Evolutionary conservation across 2,797 vertebrate genomes (phyloP), one percentile per base, ranked within the genome.

Genomic region (Ctenopoma multispine): DNA sequence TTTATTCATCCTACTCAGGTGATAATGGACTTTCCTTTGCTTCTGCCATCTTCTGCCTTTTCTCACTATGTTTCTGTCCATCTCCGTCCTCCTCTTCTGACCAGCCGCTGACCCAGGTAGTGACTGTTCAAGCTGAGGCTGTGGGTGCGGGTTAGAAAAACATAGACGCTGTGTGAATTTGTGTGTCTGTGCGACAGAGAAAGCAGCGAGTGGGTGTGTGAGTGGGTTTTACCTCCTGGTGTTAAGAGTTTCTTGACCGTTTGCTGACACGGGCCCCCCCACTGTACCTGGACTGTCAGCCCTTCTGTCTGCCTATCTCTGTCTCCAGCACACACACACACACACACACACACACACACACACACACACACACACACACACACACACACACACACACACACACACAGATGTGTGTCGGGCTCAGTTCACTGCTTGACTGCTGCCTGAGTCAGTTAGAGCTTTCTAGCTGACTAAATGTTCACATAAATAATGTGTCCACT

Each of bases 161-260:
- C 38, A 14, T 49, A 60, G 63, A 48, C 6, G 0, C 49, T 31
- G 54, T 68, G 69, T 69, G 41, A 46, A 9, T 72, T 54, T 69
- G 47, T 63, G 55, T 67, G 58, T 72, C 58, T 20, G 49, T 31
- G 38, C 31, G 58, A 58, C 47, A 60, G 46, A 69, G 56, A 69
- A 67, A 57, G 36, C 51, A 57, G 50, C 68, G 58, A 61, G 75
- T 61, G 34, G 24, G 66, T 84, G 79, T 80, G 63, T 75, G 66
- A 86, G 83, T 84, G 81, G 49, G 71, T 82, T 81, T 77, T 82
- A 88, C 87, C 89, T 79, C 90, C 89, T 70, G 78, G 75, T 81
- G 85, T 85, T 90, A 79, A 89, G 89, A 90, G 84, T 88, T 87
- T 89, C 87, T 88, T 91, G 91, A 93, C 92, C 91, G 87, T 89